Evolutionary conservation across 1,140 invertebrate species (phyloP), one percentile per base, ranked within the genome.

Genomic region (Drosophila malerkotliana): DNA sequence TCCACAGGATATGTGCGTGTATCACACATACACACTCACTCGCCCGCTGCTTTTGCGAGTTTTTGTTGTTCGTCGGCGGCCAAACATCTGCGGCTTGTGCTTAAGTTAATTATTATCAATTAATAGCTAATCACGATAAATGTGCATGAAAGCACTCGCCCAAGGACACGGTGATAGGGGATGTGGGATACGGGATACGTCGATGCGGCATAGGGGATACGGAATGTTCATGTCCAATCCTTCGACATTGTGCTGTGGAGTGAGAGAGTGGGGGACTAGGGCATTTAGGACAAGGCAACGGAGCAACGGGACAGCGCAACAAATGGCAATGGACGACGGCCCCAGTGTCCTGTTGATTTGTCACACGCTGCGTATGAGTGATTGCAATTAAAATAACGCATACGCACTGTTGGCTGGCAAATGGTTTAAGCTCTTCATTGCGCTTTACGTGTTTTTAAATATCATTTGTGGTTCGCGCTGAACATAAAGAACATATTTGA

Each of bases 81-180:
- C 34, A 39, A 56, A 56, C 81, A 85, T 81, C 82, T 85, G 82
- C 58, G 81, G 68, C 69, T 34, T 85, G 82, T 87, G 81, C 81
- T 85, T 59, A 88, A 88, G 83, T 88, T 87, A 87, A 87, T 87
- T 87, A 87, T 87, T 88, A 87, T 88, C 83, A 87, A 87, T 87
- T 87, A 87, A 83, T 79, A 79, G 83, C 83, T 87, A 87, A 87
- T 87, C 83, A 87, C 83, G 83, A 87, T 87, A 87, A 87, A 87
- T 87, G 83, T 87, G 83, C 75, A 87, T 83, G 83, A 76, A 83
- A 88, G 79, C 67, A 83, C 21, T 45, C 14, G 41, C 30, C 32
- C 56, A 76, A 67, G 61, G 68, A 62, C 51, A 69, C 32, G 28
- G 59, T 44, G 24, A 73, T 48, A 37, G 18, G 45, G 47, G 51